phyloP scores from a whole-genome alignment of 35 echinoderm and acorn worm species.

The Heliocidaris tuberculata region DNA sequence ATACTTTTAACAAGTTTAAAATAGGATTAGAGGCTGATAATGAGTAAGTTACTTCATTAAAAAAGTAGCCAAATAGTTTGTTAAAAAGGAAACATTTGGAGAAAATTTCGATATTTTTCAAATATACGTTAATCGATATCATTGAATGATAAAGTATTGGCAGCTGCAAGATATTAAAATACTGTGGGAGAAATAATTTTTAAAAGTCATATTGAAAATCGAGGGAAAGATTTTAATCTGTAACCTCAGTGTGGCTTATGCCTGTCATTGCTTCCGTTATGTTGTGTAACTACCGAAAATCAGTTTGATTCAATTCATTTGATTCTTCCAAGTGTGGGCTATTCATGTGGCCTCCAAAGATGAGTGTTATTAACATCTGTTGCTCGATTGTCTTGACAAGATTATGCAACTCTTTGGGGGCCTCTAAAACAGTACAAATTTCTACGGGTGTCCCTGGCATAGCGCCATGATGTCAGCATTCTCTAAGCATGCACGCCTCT shows the following conservation, averaged over 20 bases:
- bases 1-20: too few species aligned
- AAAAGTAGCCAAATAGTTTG: neutral
- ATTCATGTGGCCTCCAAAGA: neutral
- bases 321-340: neutral
- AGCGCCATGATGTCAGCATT: neutral
- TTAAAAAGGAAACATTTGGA: too few species aligned
- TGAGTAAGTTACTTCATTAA: neutral
- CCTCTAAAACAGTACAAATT: neutral
- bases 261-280: neutral
- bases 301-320: neutral
- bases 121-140: neutral
- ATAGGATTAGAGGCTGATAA: neutral
- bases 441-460: neutral
- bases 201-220: neutral
- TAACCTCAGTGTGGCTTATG: neutral
- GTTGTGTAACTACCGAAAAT: neutral
- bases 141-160: neutral
- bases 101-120: neutral
- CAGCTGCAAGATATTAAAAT: neutral
- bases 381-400: neutral
- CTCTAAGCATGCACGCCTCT: neutral
- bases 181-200: too few species aligned
- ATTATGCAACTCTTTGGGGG: neutral
- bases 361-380: neutral
- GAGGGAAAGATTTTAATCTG: neutral